These are phyloP conservation scores for Oegoconia quadripuncta DNA, from an alignment of 2,888 invertebrate species.

Conservation along the genomic window DNA sequence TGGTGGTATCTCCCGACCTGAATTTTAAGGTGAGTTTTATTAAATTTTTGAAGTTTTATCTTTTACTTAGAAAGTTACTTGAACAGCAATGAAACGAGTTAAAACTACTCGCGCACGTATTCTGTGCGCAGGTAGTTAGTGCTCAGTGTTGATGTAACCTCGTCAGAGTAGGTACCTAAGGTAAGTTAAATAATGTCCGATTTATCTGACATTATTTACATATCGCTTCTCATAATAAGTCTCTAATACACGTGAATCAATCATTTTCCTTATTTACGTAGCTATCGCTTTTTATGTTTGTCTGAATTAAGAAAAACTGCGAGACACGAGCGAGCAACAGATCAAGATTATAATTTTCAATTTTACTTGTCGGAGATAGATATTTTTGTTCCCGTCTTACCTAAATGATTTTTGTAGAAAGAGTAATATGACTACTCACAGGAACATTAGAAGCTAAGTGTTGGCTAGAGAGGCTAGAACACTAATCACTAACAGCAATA, in stretches of 20 bases:
- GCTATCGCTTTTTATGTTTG: background rate
- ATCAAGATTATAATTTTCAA: background rate
- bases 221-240: constrained; percentile 21
- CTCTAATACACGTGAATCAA: constrained; percentile 23
- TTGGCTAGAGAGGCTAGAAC: background rate
- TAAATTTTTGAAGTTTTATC: no score
- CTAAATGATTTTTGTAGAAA: background rate
- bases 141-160: constrained; percentile 67
- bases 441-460: constrained; percentile 3
- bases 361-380: background rate
- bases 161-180: constrained; percentile 34
- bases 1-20: constrained; percentile 48
- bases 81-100: constrained; percentile 69
- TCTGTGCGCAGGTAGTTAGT: constrained; percentile 47
- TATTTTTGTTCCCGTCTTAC: background rate
- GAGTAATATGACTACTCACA: background rate
- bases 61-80: constrained; percentile 75
- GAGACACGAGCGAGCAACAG: no score
- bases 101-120: constrained; percentile 52
- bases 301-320: background rate
- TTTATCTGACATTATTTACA: constrained; percentile 37
- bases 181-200: constrained; percentile 53
- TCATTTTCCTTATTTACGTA: constrained; percentile 13
- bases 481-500: constrained; percentile 33
- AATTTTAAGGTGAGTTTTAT: constrained; percentile 57